Base-by-base conservation (phyloP, 2,888 invertebrate species). In the Microplitis manilae region DNA sequence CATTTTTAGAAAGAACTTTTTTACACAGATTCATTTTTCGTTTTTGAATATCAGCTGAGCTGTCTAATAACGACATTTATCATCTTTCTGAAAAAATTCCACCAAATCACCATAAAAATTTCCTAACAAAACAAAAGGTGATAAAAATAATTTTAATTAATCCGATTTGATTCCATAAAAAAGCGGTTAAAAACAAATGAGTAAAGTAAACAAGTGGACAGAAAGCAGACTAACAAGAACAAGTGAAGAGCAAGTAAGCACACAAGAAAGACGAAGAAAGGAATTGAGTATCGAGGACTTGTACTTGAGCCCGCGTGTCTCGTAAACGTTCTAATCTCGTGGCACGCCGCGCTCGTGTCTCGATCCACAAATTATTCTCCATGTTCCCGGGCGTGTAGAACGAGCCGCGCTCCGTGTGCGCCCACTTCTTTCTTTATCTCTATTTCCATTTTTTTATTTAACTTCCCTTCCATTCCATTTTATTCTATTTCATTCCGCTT, bases 341-440 rank as follows among this genome's bases (percentile, higher is more conserved):
- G 67, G 69, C 71, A 73, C 69, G 41, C 76, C 69, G 62, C 61
- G 75, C 82, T 88, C 86, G 86, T 85, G 86, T 73, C 83, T 84
- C 85, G 85, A 86, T 87, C 86, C 87, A 87, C 88, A 88, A 88
- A 88, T 88, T 88, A 88, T 87, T 88, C 87, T 80, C 84, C 87
- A 83, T 87, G 87, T 86, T 85, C 80, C 79, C 82, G 83, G 82
- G 82, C 83, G 83, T 82, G 78, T 81, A 78, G 79, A 79, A 81
- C 78, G 80, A 77, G 70, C 65, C 73, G 73, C 75, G 67, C 71
- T 69, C 76, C 69, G 77, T 77, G 59, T 68, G 68, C 65, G 74
- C 65, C 70, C 73, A 65, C 79, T 77, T 68, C 20, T 77, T 30
- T 71, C 68, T 68, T 60, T 20, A 17, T 72, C 30, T 67, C 40